phyloP scores from a whole-genome alignment of 2,113 vertebrate species.

The Pelecanus crispus region DNA sequence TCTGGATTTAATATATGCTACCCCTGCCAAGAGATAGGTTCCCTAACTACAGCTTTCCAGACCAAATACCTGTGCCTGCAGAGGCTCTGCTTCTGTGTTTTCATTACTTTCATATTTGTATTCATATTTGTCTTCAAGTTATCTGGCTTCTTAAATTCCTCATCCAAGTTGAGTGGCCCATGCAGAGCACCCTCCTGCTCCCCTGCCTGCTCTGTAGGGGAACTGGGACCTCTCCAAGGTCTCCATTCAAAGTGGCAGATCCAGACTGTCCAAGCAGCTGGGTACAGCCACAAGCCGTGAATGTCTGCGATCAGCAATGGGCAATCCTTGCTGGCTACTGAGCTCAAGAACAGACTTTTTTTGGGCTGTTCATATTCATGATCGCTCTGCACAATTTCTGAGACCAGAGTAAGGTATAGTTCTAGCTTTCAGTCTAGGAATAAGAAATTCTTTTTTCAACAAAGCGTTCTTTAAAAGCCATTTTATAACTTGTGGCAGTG shows the following conservation, averaged over 20 bases:
- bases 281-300: not conserved
- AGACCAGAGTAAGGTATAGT: not conserved
- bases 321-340: not conserved
- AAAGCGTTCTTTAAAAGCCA: not conserved
- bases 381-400: not conserved
- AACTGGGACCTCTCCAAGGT: not conserved
- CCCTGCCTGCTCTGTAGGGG: not conserved
- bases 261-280: not conserved
- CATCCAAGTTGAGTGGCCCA: not conserved
- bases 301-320: accelerated
- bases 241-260: not conserved
- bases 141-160: not conserved
- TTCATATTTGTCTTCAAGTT: not conserved
- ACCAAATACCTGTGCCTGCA: not conserved
- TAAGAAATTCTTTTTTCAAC: not conserved
- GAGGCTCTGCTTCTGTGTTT: not conserved
- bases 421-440: not conserved
- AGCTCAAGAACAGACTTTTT: not conserved
- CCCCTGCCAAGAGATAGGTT: not conserved
- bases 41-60: not conserved
- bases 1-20: not conserved
- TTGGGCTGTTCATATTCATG: not conserved
- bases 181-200: not conserved
- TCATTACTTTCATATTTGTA: not conserved
- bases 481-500: not conserved